phyloP scores from a whole-genome alignment of 2,113 vertebrate genomes.

The Polypterus senegalus region DNA sequence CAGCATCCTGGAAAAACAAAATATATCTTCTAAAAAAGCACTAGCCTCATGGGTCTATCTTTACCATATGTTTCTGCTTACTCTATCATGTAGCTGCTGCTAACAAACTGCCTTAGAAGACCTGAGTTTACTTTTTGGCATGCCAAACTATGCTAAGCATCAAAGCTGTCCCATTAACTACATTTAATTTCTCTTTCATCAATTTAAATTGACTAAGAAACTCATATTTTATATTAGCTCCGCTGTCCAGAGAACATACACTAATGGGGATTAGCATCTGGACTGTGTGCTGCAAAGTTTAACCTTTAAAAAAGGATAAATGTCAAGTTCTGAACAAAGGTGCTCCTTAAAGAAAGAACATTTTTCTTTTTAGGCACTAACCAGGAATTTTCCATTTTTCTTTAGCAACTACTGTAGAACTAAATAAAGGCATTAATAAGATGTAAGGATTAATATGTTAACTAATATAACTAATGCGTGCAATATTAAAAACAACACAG shows the following conservation, averaged over 20 bases:
- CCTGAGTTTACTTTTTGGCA: constrained; percentile 17
- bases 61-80: constrained; percentile 49
- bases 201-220: constrained; percentile 19
- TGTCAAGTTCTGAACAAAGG: too few relatives aligned
- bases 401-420: too few relatives aligned
- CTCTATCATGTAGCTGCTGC: constrained; percentile 40
- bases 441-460: too few relatives aligned
- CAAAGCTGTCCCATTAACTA: constrained; percentile 29
- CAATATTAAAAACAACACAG: too few relatives aligned
- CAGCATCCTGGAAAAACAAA: constrained; percentile 28
- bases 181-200: constrained; percentile 31
- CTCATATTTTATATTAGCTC: neutral
- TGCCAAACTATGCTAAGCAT: constrained; percentile 24
- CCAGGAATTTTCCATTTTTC: too few relatives aligned
- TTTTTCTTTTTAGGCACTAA: too few relatives aligned
- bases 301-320: too few relatives aligned
- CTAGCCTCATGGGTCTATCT: constrained; percentile 25
- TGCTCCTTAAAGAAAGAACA: too few relatives aligned
- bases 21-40: constrained; percentile 19
- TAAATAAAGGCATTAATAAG: too few relatives aligned
- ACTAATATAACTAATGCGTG: too few relatives aligned
- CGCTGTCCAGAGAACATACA: neutral
- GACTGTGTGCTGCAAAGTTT: too few relatives aligned
- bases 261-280: too few relatives aligned
- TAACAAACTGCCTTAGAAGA: constrained; percentile 31